These are phyloP conservation scores for Gadus chalcogrammus DNA, from an alignment of 2,113 vertebrate species.

Conservation along the genomic window DNA sequence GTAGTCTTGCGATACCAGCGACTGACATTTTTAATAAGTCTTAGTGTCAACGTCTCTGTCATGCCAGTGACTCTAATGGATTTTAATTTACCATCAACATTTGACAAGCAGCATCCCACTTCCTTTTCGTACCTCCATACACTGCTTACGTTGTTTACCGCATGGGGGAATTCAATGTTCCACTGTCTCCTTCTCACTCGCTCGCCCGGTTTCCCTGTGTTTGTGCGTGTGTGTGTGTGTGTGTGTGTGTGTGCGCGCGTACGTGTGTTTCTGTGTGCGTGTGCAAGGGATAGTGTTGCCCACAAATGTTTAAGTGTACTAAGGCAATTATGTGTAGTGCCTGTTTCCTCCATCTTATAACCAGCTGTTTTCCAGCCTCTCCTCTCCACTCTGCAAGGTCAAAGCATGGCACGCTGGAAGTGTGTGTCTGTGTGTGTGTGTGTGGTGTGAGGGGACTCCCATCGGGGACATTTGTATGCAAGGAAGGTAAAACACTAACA, in stretches of 20 bases:
- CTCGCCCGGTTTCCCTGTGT: neutral
- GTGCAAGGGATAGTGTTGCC: too few species aligned
- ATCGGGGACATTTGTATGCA: constrained; percentile 16
- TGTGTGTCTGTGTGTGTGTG: constrained; percentile 2
- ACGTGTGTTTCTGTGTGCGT: neutral
- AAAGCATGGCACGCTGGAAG: neutral
- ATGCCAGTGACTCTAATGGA: constrained; percentile 31
- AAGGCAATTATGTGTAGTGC: neutral
- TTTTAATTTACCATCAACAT: constrained; percentile 31
- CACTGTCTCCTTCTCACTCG: neutral
- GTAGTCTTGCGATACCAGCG: neutral
- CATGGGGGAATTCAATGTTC: neutral
- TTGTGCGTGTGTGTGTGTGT: neutral
- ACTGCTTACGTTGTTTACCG: neutral
- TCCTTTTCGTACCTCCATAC: neutral
- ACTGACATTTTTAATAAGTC: constrained; percentile 42
- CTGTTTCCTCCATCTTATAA: neutral
- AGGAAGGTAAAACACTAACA: constrained; percentile 5
- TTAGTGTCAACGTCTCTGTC: constrained; percentile 24
- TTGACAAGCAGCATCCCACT: constrained; percentile 8
- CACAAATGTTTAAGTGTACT: too few species aligned
- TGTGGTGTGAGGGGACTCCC: neutral
- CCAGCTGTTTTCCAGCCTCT: constrained; percentile 6
- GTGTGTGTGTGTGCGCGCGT: neutral
- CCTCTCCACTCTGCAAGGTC: constrained; percentile 7